Percentiles rank a stretch among this genome's conserved stretches.
These are phyloP conservation scores for Cladorhizidae sp. DNA, from an alignment of 37 sponge, comb jelly and placozoan genomes.

Conservation along the genomic window DNA sequence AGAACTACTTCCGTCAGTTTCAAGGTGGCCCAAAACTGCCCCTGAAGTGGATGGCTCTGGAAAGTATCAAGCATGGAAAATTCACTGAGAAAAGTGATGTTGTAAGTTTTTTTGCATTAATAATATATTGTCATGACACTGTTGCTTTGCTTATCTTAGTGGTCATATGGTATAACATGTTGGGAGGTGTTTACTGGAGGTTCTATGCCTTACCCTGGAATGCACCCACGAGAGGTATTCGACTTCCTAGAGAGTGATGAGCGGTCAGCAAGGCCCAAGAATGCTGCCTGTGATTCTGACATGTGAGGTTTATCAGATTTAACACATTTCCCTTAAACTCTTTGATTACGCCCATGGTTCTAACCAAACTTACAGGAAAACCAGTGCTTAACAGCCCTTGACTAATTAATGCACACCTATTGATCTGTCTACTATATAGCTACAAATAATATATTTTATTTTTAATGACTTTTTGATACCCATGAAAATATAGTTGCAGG, in stretches of 20 bases:
- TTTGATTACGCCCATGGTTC: too few relatives aligned
- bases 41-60: slow-evolving; percentile 35
- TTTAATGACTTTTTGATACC: too few relatives aligned
- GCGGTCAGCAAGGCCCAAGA: slow-evolving; percentile 16
- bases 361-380: too few relatives aligned
- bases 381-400: too few relatives aligned
- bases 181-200: slow-evolving; percentile 62
- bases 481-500: too few relatives aligned
- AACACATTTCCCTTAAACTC: too few relatives aligned
- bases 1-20: slow-evolving; percentile 17
- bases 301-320: too few relatives aligned
- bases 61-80: slow-evolving; percentile 11
- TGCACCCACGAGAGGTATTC: slow-evolving; percentile 8
- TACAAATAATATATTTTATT: too few relatives aligned
- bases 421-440: too few relatives aligned
- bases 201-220: slow-evolving; percentile 51
- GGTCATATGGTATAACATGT: slow-evolving; percentile 63
- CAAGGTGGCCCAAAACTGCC: slow-evolving; percentile 11
- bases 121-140: not conserved
- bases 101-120: slow-evolving; percentile 3
- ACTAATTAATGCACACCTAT: too few relatives aligned
- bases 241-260: slow-evolving; percentile 14
- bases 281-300: slow-evolving; percentile 33
- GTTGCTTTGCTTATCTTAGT: slow-evolving; percentile 6
- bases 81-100: slow-evolving; percentile 35